Base-by-base conservation (phyloP, 2,888 invertebrate species). In the Lasioglossum oenotherae region DNA sequence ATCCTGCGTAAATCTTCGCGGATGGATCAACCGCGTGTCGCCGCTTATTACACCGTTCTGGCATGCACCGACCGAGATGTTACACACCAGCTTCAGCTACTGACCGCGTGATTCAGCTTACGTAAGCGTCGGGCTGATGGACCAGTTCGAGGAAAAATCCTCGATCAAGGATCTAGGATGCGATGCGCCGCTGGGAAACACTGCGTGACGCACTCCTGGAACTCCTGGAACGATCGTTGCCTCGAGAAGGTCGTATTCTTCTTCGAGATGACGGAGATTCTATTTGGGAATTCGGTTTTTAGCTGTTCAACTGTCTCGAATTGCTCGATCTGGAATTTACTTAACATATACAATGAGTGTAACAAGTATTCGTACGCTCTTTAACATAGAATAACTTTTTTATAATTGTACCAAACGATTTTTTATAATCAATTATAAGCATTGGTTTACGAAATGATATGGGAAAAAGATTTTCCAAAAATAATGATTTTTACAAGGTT, bases 241-340 rank as follows among this genome's bases (percentile, higher is more conserved):
- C 64, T 64, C 64, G 31, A 31, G 64, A 64, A 64, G n/a, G 64
- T 64, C 27, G 64, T 64, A 64, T 64, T 64, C 27, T 16, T 64
- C 6, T 1, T 6, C 64, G 64, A 6, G 31, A 64, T 64, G 64
- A 64, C 31, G 64, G 64, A 64, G 14, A 31, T 31, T n/a, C 31
- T 31, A 64, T 64, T 64, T 64, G 6, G 31, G 64, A 64, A 64
- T 64, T 64, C 23, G 64, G 5, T 16, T 16, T 0, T 14, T 2
- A 64, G 1, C 16, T 31, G 64, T 27, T 16, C 12, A 6, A 16
- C 31, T 31, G 16, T 31, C 6, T 31, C 27, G 16, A 31, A 64
- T 14, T 27, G 60, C 14, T 64, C n/a, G 64, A n/a, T 16, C 0
- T 6, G 31, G 16, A 64, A 31, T 64, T 31, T 31, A 16, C n/a